Evolutionary conservation across 64 coral and sea anemone genomes (phyloP).

Genomic region (Cladopsammia gracilis): DNA sequence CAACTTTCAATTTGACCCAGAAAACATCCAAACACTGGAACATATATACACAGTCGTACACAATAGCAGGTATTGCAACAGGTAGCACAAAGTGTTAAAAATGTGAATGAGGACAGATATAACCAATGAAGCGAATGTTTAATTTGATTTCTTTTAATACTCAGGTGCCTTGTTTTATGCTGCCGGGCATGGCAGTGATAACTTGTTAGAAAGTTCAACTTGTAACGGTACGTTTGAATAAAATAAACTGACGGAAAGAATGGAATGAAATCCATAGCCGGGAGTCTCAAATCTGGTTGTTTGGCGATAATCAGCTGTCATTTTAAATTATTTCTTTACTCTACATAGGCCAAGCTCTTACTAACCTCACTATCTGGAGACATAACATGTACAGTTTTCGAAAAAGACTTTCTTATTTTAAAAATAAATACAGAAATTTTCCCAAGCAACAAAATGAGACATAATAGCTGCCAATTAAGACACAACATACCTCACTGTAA

Average conservation of each 20-base stretch:
- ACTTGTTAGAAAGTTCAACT: neutral
- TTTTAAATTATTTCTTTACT: no score
- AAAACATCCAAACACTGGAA: neutral
- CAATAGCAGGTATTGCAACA: constrained; percentile 6
- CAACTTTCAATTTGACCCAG: neutral
- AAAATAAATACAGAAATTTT: neutral
- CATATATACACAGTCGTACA: no score
- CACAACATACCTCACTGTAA: constrained; percentile 19
- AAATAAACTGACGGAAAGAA: neutral
- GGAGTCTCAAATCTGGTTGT: no score
- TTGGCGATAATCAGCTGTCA: no score
- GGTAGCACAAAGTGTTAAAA: neutral
- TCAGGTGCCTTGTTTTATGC: neutral
- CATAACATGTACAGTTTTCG: neutral
- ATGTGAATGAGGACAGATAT: neutral
- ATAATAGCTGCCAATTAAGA: neutral
- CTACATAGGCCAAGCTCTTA: no score
- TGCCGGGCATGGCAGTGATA: neutral
- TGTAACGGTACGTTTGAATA: neutral
- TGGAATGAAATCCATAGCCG: no score
- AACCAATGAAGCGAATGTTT: neutral
- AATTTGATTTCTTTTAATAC: neutral
- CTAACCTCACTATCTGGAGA: neutral
- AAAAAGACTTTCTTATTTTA: neutral
- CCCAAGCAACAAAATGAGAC: neutral